phyloP scores from a whole-genome alignment of 2,888 invertebrate species.

The Conomelus anceps region DNA sequence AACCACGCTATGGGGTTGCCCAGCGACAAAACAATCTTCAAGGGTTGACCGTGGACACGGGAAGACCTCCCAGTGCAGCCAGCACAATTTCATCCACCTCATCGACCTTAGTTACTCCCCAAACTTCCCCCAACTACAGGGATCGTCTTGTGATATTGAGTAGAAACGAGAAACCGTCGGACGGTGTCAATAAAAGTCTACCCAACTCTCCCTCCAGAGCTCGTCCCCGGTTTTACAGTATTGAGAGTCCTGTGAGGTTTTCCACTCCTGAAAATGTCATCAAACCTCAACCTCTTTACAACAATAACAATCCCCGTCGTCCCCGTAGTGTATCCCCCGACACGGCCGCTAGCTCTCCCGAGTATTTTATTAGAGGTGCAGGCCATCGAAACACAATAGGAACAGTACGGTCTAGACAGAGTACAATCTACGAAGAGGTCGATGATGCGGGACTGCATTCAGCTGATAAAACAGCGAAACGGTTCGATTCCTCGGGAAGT shows the following conservation, averaged over 20 bases:
- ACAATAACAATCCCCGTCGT: constrained; percentile 11
- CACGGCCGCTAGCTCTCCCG: constrained; percentile 12
- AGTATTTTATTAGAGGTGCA: constrained; percentile 19
- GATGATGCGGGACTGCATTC: constrained; percentile 6
- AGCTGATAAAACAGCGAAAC: constrained; percentile 13
- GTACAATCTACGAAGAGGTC: constrained; percentile 30
- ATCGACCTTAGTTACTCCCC: constrained; percentile 20
- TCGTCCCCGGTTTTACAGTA: neutral
- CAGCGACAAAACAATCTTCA: constrained; percentile 15
- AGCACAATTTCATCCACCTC: constrained; percentile 22
- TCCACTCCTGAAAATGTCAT: constrained; percentile 12
- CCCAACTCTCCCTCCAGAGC: constrained; percentile 15
- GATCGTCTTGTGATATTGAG: constrained; percentile 31
- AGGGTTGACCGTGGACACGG: constrained; percentile 20
- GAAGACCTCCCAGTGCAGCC: constrained; percentile 18
- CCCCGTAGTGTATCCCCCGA: constrained; percentile 24
- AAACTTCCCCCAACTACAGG: constrained; percentile 17
- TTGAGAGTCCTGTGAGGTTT: constrained; percentile 14
- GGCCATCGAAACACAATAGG: constrained; percentile 22
- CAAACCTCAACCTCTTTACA: constrained; percentile 24
- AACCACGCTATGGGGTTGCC: constrained; percentile 20
- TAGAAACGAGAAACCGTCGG: constrained; percentile 35
- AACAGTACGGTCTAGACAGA: constrained; percentile 21
- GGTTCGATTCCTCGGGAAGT: constrained; percentile 20
- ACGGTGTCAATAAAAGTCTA: neutral